Evolutionary conservation across 92 coral and sea anemone species (phyloP), one percentile per base, ranked within the genome.

Genomic region (Parazoanthus darwini): DNA sequence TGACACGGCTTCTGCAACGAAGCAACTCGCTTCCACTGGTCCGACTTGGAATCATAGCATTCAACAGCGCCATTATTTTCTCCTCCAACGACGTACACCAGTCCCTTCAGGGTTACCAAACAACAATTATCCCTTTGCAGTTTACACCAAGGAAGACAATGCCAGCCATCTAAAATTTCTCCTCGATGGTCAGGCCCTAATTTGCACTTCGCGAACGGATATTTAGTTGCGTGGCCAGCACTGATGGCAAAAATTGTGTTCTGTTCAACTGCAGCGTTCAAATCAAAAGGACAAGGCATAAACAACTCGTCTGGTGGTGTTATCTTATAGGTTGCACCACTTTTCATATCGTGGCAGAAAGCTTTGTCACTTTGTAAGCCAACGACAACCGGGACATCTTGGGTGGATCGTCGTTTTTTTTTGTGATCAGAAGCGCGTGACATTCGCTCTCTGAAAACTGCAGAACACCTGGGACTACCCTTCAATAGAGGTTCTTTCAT

Each of bases 191-290:
- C 23, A 35, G 14, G 16, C 29, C 38, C 43, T 33, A 35, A 74
- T 6, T 35, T 43, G 43, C 78, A 36, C 46, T 73, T 73, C 39
- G 11, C 39, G 20, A 73, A 73, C 25, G 77, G 77, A 33, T 18
- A 37, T 15, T 22, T 42, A 33, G 23, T 36, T 3, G 48, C 39
- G 3, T 16, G 3, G 8, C 23, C 43, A 4, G 37, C 5, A 74
- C 78, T 74, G 78, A 3, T 15, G 46, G 43, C 78, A 74, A 74
- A 74, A 35, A 74, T 74, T 74, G 78, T 36, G 48, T 15, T 74
- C 78, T 74, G 43, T 42, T 29, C 39, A 74, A 33, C 43, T 29
- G 23, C 22, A 33, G 43, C 78, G 29, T 74, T 74, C 48, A 74
- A 29, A 13, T 29, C 23, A 9, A 37, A 73, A 73, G 16, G 18